These are phyloP conservation scores for Chelonoidis abingdonii DNA, from an alignment of 2,113 vertebrate genomes.

Conservation along the genomic window DNA sequence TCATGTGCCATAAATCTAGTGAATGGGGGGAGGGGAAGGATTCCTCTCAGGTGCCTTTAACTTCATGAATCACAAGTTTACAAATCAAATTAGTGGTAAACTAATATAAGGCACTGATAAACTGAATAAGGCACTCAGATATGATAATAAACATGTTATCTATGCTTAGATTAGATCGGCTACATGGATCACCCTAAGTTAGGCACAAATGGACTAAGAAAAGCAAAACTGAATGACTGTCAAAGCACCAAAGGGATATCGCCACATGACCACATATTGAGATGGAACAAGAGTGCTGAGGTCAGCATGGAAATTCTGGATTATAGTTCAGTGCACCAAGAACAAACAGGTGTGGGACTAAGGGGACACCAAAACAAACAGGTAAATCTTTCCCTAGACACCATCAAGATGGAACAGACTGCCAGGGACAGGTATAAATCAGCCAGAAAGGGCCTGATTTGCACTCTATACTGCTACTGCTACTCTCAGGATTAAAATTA, in stretches of 20 bases:
- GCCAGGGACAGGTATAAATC: too few relatives aligned
- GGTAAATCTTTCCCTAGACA: too few relatives aligned
- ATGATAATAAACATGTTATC: fast-evolving
- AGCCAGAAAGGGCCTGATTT: background rate
- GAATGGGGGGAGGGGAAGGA: background rate
- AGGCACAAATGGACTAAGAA: background rate
- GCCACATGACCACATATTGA: background rate
- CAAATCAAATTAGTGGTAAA: background rate
- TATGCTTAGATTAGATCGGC: background rate
- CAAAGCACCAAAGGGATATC: background rate
- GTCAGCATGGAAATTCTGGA: background rate
- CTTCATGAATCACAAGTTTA: background rate
- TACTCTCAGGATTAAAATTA: background rate
- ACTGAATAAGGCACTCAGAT: background rate
- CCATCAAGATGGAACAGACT: too few relatives aligned
- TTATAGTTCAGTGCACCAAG: background rate
- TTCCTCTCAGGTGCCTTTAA: background rate
- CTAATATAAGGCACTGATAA: background rate
- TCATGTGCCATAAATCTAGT: background rate
- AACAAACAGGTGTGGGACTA: background rate
- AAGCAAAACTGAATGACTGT: background rate
- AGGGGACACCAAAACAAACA: background rate
- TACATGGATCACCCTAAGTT: background rate
- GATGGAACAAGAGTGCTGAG: fast-evolving
- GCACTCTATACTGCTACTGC: background rate